These are phyloP conservation scores for Nansenia antarctica DNA, from an alignment of 2,113 vertebrate species.

Conservation along the genomic window DNA sequence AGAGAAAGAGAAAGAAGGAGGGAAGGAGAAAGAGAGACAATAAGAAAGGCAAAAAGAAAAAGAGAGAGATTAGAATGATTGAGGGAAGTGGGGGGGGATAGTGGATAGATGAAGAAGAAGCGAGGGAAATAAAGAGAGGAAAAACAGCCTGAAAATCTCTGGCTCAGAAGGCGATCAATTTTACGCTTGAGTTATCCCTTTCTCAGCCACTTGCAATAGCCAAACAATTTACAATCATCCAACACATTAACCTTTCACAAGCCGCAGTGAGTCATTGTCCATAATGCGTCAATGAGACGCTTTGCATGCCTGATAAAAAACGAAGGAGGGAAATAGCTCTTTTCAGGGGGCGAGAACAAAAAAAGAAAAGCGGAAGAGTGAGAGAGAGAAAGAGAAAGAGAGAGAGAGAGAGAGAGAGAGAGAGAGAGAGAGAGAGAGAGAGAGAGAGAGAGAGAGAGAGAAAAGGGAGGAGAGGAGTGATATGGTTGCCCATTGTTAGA, in stretches of 20 bases:
- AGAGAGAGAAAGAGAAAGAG: neutral
- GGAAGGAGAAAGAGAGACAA: neutral
- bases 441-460: neutral
- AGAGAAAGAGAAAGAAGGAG: slow-evolving; percentile 6
- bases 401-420: neutral
- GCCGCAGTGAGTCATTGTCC: slow-evolving; percentile 47
- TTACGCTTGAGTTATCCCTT: slow-evolving; percentile 63
- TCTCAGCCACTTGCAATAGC: slow-evolving; percentile 59
- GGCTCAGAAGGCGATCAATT: slow-evolving; percentile 53
- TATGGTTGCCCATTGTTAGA: slow-evolving; percentile 7
- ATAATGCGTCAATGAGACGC: slow-evolving; percentile 47
- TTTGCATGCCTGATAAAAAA: slow-evolving; percentile 56
- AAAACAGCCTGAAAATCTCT: neutral
- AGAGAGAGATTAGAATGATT: slow-evolving; percentile 43
- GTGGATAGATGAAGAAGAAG: slow-evolving; percentile 20
- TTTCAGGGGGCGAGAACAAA: slow-evolving; percentile 19
- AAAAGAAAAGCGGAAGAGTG: slow-evolving; percentile 26
- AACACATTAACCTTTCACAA: slow-evolving; percentile 70
- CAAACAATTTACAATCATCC: slow-evolving; percentile 72
- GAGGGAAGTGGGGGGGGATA: slow-evolving; percentile 41
- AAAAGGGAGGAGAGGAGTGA: neutral
- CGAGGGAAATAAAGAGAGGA: slow-evolving; percentile 20
- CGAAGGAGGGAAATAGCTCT: slow-evolving; percentile 23
- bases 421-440: neutral
- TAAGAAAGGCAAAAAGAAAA: slow-evolving; percentile 12